Evolutionary conservation across 2,888 invertebrate species (phyloP).

Genomic region (Axea sp.): DNA sequence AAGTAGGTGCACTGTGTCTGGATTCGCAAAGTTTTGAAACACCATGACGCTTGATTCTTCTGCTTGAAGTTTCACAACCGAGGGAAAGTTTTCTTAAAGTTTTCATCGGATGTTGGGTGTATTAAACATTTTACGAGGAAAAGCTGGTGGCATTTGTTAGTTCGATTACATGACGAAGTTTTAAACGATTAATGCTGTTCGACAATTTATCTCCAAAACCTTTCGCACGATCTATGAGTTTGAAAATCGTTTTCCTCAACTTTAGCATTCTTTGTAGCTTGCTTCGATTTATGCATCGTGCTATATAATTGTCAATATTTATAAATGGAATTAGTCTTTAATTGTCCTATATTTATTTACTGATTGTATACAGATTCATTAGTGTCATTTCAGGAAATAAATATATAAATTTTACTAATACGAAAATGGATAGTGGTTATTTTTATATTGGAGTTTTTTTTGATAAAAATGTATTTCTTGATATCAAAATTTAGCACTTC

Average conservation of each 20-base stretch:
- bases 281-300: constrained; percentile 1
- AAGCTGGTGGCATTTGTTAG: constrained; percentile 53
- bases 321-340: neutral
- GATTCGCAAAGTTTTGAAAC: constrained; percentile 56
- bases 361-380: too few relatives aligned
- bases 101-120: constrained; percentile 58
- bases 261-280: constrained; percentile 15
- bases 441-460: too few relatives aligned
- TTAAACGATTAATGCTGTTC: constrained; percentile 59
- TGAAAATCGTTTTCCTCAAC: constrained; percentile 7
- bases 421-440: too few relatives aligned
- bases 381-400: too few relatives aligned
- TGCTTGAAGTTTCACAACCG: constrained; percentile 46
- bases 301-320: constrained; percentile 12
- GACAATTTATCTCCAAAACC: constrained; percentile 49
- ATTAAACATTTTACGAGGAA: constrained; percentile 59
- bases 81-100: constrained; percentile 56
- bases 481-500: too few relatives aligned
- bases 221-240: constrained; percentile 31
- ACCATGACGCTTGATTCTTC: constrained; percentile 61
- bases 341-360: too few relatives aligned
- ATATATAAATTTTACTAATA: too few relatives aligned
- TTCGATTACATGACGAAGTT: constrained; percentile 58
- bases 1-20: constrained; percentile 53
- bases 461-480: too few relatives aligned